These are phyloP conservation scores for Oceanites oceanicus DNA, from an alignment of 2,113 vertebrate genomes.

Conservation along the genomic window DNA sequence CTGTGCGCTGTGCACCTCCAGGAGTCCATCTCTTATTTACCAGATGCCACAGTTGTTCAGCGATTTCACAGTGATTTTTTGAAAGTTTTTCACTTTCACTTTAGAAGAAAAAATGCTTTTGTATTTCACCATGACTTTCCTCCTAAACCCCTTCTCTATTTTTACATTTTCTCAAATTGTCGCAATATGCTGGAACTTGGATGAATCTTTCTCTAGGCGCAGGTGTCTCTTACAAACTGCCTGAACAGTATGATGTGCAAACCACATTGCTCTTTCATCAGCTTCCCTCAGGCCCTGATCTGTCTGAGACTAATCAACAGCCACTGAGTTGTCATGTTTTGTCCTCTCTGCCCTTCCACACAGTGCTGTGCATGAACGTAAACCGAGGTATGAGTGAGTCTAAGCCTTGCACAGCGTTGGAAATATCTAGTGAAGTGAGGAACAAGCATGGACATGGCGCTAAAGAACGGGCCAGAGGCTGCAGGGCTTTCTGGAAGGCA, in stretches of 20 bases:
- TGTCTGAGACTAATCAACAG: neutral
- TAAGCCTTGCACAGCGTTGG: neutral
- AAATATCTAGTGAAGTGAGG: neutral
- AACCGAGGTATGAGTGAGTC: neutral
- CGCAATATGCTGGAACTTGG: fast-evolving
- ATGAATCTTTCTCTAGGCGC: neutral
- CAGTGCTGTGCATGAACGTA: neutral
- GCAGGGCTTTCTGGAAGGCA: fast-evolving
- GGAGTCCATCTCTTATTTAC: neutral
- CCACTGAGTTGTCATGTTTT: neutral
- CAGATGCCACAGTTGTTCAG: neutral
- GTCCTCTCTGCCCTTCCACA: neutral
- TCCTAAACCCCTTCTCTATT: neutral
- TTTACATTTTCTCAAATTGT: neutral
- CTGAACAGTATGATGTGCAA: neutral
- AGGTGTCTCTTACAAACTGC: neutral
- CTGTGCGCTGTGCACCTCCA: neutral
- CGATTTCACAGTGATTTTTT: neutral
- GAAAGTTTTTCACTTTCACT: neutral
- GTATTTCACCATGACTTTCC: neutral
- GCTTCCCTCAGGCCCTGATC: neutral
- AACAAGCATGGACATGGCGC: fast-evolving
- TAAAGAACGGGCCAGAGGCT: neutral
- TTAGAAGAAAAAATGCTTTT: neutral
- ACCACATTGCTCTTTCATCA: neutral